Evolutionary conservation across 2,797 vertebrate genomes (phyloP), one percentile per base, ranked within the genome.

Genomic region (Lacerta agilis): DNA sequence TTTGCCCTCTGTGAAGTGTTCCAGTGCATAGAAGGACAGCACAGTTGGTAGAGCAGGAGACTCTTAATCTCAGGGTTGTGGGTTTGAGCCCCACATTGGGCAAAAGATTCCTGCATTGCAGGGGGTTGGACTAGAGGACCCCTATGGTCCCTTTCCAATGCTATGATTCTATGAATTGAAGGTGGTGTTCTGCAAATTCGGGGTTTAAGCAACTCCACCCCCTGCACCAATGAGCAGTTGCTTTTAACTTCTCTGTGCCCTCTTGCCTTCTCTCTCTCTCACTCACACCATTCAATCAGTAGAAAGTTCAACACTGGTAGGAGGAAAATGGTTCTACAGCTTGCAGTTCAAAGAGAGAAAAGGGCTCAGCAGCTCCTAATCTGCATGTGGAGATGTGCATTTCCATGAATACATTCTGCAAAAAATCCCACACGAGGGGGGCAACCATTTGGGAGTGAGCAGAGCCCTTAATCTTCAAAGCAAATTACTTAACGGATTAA

Each of bases 401-500:
- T 90, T 86, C 86, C 78, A 69, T 1, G 11, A 0, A 1, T 83
- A 88, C 87, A 72, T 89, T 88, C 90, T 90, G 82, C 86, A 55
- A 86, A 91, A 23, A 92, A 92, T 90, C 87, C 82, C 4, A 13
- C 85, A 88, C 13, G 80, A 92, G 87, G 29, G 49, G 49, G n/a
- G 36, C 7, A 17, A 25, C 58, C 89, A 72, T 82, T 93, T 81
- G 91, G 66, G 88, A 89, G 36, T 2, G 58, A 88, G 33, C 6
- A 7, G 88, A 87, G 91, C 75, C 38, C 10, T 41, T 89, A 90
- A 95, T 93, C 93, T 92, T 94, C 94, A 94, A 95, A 94, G 94
- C 33, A 92, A 94, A 93, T 88, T 86, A 88, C 83, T 88, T 78
- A 71, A 38, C 73, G 88, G 91, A 93, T 94, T 91, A 95, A 94